Conservation (phyloP, 2,888 invertebrate genomes). For the Asteroscopus sphinx region DNA sequence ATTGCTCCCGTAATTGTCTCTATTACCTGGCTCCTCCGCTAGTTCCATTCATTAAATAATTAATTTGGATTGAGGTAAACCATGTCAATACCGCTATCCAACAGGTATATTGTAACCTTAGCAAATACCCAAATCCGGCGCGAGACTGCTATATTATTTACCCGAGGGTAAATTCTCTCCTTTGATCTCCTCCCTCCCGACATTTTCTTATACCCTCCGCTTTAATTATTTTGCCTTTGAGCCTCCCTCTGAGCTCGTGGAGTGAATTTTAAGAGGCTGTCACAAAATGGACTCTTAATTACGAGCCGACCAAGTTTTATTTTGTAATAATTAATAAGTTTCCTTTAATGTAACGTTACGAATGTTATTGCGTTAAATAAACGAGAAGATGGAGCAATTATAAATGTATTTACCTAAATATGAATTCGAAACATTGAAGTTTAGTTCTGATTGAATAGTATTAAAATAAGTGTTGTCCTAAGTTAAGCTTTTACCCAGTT, state of each 20-base stretch:
- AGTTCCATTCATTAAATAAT: slow-evolving; percentile 61
- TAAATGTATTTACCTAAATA: background rate
- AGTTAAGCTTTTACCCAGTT: background rate
- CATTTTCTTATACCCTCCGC: slow-evolving; percentile 85
- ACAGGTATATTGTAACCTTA: slow-evolving; percentile 64
- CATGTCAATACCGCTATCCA: slow-evolving; percentile 62
- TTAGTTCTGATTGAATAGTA: background rate
- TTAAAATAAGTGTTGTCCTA: slow-evolving; percentile 3
- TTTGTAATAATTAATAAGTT: slow-evolving; percentile 86
- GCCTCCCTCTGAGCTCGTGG: slow-evolving; percentile 76
- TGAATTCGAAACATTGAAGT: slow-evolving; percentile 5
- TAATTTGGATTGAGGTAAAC: slow-evolving; percentile 64
- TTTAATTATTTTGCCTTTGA: slow-evolving; percentile 89
- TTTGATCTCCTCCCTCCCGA: slow-evolving; percentile 83
- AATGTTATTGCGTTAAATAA: slow-evolving; percentile 57
- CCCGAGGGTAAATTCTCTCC: slow-evolving; percentile 78
- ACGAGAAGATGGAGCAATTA: slow-evolving; percentile 15
- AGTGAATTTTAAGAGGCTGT: slow-evolving; percentile 88
- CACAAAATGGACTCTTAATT: slow-evolving; percentile 88
- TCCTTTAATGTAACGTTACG: slow-evolving; percentile 60
- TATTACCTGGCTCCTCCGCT: slow-evolving; percentile 32
- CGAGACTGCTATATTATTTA: slow-evolving; percentile 77
- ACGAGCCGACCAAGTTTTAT: slow-evolving; percentile 79
- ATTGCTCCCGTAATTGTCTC: slow-evolving; percentile 56
- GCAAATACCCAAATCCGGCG: slow-evolving; percentile 73